phyloP scores from a whole-genome alignment of 2,888 invertebrate species.

The Eubasilissa splendida region DNA sequence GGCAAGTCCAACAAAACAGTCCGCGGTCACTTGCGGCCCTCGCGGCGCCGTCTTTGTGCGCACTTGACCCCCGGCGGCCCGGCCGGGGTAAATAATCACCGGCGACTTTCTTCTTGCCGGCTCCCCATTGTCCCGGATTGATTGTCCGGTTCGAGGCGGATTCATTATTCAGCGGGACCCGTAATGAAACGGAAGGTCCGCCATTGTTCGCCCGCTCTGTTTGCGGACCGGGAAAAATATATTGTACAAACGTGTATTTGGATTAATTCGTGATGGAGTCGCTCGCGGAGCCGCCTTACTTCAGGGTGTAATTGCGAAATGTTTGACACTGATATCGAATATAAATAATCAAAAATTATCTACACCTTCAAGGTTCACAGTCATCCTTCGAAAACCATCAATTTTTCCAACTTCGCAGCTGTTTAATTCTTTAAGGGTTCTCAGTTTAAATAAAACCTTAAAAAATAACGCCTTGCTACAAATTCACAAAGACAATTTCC shows the following conservation, averaged over 20 bases:
- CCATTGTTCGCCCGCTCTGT: not conserved
- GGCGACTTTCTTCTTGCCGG: not conserved
- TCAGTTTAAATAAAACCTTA: too few species aligned
- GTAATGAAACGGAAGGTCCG: slow-evolving; percentile 29
- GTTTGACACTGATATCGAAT: too few species aligned
- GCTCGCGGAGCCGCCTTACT: not conserved
- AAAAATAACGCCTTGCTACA: too few species aligned
- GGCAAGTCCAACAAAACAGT: not conserved
- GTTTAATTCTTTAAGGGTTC: too few species aligned
- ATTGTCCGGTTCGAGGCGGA: slow-evolving; percentile 18
- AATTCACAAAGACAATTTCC: too few species aligned
- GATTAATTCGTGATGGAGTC: not conserved
- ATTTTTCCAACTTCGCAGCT: too few species aligned
- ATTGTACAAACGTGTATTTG: not conserved
- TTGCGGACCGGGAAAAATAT: slow-evolving; percentile 7
- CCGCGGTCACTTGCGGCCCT: not conserved
- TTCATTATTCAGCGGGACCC: slow-evolving; percentile 14
- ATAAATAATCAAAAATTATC: too few species aligned
- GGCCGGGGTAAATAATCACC: slow-evolving; percentile 42
- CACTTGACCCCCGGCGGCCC: slow-evolving; percentile 17
- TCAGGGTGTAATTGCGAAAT: too few species aligned
- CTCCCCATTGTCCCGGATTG: not conserved
- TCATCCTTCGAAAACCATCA: too few species aligned
- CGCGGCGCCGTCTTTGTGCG: not conserved
- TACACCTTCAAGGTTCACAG: too few species aligned